Evolutionary conservation across 2,888 invertebrate species (phyloP), one percentile per base, ranked within the genome.

Genomic region (Drosophila bunnanda): DNA sequence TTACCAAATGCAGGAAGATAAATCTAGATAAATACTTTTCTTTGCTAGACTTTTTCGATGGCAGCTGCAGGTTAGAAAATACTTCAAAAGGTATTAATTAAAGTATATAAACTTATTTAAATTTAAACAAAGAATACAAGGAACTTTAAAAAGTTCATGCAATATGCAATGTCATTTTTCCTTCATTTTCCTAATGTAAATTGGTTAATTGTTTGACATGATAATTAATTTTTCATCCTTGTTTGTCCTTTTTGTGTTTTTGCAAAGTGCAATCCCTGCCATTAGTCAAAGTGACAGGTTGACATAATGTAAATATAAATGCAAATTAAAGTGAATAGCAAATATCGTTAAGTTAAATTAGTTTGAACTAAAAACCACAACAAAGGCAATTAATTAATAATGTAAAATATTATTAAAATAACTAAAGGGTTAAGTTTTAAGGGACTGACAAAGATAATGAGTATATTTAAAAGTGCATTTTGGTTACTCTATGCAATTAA

Each of bases 191-290:
- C 44, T 48, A 57, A 68, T 78, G 64, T 38, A 64, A 78, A 73
- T 76, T 62, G 61, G 67, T 68, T 72, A 72, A 82, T 68, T 82
- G 70, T 52, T 69, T 69, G 71, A 41, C 62, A 50, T 60, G 30
- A 32, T 54, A 58, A 68, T 69, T 64, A 22, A 52, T 52, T 61
- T 41, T 12, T 13, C 32, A 17, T 12, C 39, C 54, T 41, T 48
- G 64, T 25, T 25, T 25, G 25, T 25, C 25, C 25, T 25, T 17
- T 12, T 22, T n/a, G 4, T 13, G 8, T 50, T 50, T 43, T 50
- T 61, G 22, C 39, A 17, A 22, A n/a, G 15, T 28, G 25, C 53
- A 44, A 20, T 53, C 25, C 30, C 53, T 44, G 52, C 9, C 66
- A 78, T 78, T 80, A 74, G 75, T 41, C 52, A 66, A 48, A 69